Evolutionary conservation across 1,140 invertebrate species (phyloP).

Genomic region (Parapsyche elsis): DNA sequence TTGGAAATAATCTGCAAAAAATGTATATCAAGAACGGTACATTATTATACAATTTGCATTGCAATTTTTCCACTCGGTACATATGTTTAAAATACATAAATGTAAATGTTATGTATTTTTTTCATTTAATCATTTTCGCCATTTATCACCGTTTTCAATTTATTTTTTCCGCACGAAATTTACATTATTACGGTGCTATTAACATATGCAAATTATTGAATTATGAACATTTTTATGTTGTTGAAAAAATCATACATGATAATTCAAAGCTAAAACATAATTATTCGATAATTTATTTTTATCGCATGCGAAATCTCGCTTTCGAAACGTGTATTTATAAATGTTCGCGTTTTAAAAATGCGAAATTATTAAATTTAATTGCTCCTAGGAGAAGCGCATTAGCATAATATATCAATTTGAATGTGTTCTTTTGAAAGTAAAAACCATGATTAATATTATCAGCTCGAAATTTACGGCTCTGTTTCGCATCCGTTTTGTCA

Average conservation of each 20-base stretch:
- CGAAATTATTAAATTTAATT: constrained; percentile 32
- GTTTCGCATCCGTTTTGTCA: constrained; percentile 30
- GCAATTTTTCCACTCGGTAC: background rate
- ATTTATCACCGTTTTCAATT: constrained; percentile 14
- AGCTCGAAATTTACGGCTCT: constrained; percentile 7
- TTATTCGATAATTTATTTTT: constrained; percentile 25
- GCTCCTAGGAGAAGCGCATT: background rate
- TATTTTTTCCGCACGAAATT: background rate
- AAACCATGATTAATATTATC: constrained; percentile 26
- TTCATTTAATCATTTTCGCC: background rate
- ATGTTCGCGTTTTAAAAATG: background rate
- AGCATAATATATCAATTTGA: constrained; percentile 29
- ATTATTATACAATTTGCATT: background rate
- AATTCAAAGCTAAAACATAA: constrained; percentile 25
- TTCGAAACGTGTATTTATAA: background rate
- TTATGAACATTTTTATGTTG: background rate
- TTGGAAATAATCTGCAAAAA: background rate
- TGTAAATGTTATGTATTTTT: background rate
- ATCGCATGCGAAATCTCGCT: constrained; percentile 14
- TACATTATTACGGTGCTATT: background rate
- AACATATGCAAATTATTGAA: constrained; percentile 12
- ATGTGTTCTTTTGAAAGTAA: constrained; percentile 20
- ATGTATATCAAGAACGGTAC: background rate
- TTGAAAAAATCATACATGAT: background rate
- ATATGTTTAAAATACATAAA: constrained; percentile 7